Evolutionary conservation across 2,888 invertebrate genomes (phyloP), one percentile per base, ranked within the genome.

Genomic region (Scaptomyza cyrtandrae): DNA sequence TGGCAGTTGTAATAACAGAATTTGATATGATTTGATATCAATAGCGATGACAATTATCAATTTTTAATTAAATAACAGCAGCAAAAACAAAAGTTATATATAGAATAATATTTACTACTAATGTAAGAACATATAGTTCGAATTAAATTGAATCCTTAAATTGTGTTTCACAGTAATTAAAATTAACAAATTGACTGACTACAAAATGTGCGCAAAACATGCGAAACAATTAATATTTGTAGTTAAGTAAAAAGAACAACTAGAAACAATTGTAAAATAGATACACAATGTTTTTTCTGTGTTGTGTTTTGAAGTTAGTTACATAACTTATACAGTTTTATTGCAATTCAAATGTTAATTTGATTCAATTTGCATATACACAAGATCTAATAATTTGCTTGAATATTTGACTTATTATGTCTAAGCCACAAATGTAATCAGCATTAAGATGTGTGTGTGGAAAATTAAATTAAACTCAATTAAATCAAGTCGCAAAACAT

Each of bases 391-490:
- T 50, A 53, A 63, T 77, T 59, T 72, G 49, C 33, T 41, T 7
- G 24, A 48, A 33, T 41, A 37, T 61, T 55, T 73, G 74, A 67
- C 61, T 74, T 75, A 73, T 74, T 75, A 73, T 68, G 60, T 37
- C 7, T 43, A 49, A 68, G 49, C 35, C 63, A 19, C 50, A 54
- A 63, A 68, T 46, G 37, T 72, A 68, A 77, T 68, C 75, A 75
- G 73, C 55, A 71, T 56, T 49, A 44, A 43, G 44, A 75, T 70
- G 48, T 52, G 43, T 66, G 24, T 52, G 52, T 24, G 39, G 29
- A 14, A 56, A 62, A 65, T 69, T 66, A 77, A 80, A 84, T 75
- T 80, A 53, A 73, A 65, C 75, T 78, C 71, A 80, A 87, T 83
- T 87, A 79, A 83, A 79, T 71, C 72, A 68, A 67, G 45, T 31